phyloP scores from a whole-genome alignment of 2,888 invertebrate species.

The Acleris cristana region DNA sequence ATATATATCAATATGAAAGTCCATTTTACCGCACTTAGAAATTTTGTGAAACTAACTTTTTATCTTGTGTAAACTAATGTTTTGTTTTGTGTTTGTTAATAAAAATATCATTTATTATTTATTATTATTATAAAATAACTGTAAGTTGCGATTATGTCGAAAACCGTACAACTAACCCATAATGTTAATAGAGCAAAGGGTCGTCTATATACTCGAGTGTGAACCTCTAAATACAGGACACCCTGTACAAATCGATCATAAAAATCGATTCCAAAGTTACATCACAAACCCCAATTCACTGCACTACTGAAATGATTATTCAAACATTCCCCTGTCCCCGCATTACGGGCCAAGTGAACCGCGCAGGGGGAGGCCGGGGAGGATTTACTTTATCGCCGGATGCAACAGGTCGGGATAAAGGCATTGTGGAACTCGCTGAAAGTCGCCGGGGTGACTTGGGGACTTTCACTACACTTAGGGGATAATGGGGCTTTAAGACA shows the following conservation, averaged over 20 bases:
- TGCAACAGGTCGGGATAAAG: constrained; percentile 75
- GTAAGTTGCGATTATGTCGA: too few relatives aligned
- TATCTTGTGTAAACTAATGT: too few relatives aligned
- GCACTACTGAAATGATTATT: constrained; percentile 28
- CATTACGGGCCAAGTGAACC: constrained; percentile 40
- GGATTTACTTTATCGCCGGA: constrained; percentile 79
- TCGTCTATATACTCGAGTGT: background rate
- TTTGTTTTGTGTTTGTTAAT: too few relatives aligned
- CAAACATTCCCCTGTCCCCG: constrained; percentile 25
- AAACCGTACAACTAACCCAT: too few relatives aligned
- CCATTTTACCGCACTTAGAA: too few relatives aligned
- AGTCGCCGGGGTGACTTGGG: constrained; percentile 44
- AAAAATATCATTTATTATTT: too few relatives aligned
- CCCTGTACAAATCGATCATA: too few relatives aligned
- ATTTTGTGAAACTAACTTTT: too few relatives aligned
- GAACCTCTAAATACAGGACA: background rate
- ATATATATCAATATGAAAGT: too few relatives aligned
- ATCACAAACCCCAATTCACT: background rate
- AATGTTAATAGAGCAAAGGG: too few relatives aligned
- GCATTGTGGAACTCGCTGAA: constrained; percentile 45
- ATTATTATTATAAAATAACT: too few relatives aligned
- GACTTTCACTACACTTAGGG: constrained; percentile 36
- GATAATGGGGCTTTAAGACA: constrained; percentile 35
- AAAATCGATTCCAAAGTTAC: background rate
- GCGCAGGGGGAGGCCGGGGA: constrained; percentile 48